Evolutionary conservation across 2,888 invertebrate species (phyloP), one percentile per base, ranked within the genome.

Genomic region (Lasius fuliginosus): DNA sequence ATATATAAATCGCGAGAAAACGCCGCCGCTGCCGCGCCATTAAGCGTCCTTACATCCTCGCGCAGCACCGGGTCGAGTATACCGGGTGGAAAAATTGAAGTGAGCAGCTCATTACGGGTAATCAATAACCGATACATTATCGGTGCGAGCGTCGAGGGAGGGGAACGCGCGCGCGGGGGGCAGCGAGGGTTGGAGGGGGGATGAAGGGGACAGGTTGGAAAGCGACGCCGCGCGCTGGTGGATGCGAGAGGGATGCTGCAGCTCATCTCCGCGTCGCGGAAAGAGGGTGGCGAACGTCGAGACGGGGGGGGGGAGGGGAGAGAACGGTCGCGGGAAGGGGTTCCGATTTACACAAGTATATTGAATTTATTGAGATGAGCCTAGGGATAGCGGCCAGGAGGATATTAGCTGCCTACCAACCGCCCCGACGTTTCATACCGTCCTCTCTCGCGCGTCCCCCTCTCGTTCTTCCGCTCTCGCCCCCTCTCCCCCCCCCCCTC

Each of bases 351-450:
- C 94, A 94, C 94, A 94, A 94, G 94, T 95, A 95, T 95, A 95
- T 95, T 95, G 94, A 95, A 95, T 95, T 95, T 95, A 95, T 95
- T 95, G 95, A 95, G 95, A 95, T 94, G 95, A 95, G 94, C 94
- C 92, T 93, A 90, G 92, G 95, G 95, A 95, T 94, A 94, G 94
- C 93, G 93, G 91, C 94, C 94, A 93, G 92, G 94, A 95, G 95
- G 95, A 95, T 95, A 95, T 95, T 95, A 95, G 95, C 94, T 94
- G 94, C 94, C 94, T 94, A 92, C 93, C 94, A 92, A 90, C 91
- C 92, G 88, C 92, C 89, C 90, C 92, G 91, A 92, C 92, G 90
- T 92, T 93, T 91, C 91, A 90, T 87, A 89, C 89, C 90, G 90
- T 90, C 90, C 88, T 87, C 85, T 85, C 85, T 69, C 67, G 83